These are phyloP conservation scores for Ranitomeya imitator DNA, from an alignment of 2,113 vertebrate genomes.

Conservation along the genomic window DNA sequence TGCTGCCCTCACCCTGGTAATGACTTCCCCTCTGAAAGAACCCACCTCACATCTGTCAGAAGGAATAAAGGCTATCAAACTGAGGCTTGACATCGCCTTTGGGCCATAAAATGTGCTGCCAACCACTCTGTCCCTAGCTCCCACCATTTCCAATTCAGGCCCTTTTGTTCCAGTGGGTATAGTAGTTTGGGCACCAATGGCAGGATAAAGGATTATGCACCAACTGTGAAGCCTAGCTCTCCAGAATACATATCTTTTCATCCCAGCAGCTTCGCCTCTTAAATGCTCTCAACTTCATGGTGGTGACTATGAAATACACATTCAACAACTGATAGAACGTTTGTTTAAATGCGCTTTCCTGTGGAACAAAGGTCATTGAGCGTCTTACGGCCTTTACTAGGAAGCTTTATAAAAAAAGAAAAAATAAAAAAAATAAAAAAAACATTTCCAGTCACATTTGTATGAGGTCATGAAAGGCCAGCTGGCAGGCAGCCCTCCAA, in stretches of 20 bases:
- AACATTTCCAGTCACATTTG: conserved; percentile 59
- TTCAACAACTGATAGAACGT: conserved; percentile 76
- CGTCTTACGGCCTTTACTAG: conserved; percentile 72
- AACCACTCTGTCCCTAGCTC: conserved; percentile 73
- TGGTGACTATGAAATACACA: conserved; percentile 78
- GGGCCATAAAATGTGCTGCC: conserved; percentile 73
- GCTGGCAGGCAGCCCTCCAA: conserved; percentile 65
- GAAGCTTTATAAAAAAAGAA: conserved; percentile 56
- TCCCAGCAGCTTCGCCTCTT: conserved; percentile 67
- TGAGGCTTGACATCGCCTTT: conserved; percentile 76
- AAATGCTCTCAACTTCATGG: conserved; percentile 75
- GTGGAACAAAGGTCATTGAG: conserved; percentile 74
- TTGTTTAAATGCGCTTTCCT: conserved; percentile 83
- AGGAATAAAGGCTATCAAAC: conserved; percentile 84
- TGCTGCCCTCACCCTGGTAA: conserved; percentile 76
- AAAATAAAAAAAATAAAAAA: conserved; percentile 56
- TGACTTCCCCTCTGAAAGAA: conserved; percentile 77
- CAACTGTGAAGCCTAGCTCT: conserved; percentile 75
- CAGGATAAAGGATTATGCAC: conserved; percentile 81
- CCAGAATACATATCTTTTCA: conserved; percentile 77
- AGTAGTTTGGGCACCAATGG: conserved; percentile 69
- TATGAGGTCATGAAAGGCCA: conserved; percentile 69
- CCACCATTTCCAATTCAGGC: conserved; percentile 80
- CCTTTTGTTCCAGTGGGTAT: conserved; percentile 79
- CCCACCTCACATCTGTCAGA: conserved; percentile 80